Percentiles rank a stretch among this genome's conserved stretches.
Conservation (phyloP, 2,113 vertebrate genomes). For the Phalacrocorax carbo region DNA sequence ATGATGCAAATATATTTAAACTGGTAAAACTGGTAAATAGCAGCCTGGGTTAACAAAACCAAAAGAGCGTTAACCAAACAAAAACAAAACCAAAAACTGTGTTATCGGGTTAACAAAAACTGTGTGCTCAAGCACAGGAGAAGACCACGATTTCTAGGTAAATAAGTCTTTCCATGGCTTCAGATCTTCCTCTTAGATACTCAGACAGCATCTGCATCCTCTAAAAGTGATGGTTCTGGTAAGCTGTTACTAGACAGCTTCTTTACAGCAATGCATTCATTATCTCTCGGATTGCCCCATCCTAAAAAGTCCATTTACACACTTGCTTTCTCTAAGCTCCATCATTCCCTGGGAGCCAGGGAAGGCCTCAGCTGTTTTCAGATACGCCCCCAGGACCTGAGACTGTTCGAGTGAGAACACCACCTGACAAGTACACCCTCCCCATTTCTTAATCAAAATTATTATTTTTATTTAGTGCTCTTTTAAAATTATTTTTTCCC, state of each 20-base stretch:
- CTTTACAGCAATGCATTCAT: neutral
- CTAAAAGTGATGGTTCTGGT: neutral
- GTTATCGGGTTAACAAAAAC: neutral
- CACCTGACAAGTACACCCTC: neutral
- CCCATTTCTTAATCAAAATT: neutral
- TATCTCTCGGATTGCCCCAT: neutral
- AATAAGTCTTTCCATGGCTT: neutral
- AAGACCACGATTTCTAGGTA: neutral
- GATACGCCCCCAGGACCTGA: neutral
- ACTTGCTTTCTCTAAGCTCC: neutral
- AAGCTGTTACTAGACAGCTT: neutral
- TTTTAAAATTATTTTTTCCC: neutral
- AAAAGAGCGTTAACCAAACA: neutral
- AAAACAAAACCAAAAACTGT: neutral
- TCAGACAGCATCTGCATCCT: neutral
- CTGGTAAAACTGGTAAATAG: neutral
- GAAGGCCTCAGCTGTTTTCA: neutral
- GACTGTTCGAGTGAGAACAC: neutral
- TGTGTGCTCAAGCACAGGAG: neutral
- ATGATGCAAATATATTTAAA: neutral
- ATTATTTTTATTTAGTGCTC: neutral
- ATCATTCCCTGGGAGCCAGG: neutral
- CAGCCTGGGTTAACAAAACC: neutral
- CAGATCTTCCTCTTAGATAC: neutral
- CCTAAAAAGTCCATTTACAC: neutral